These are phyloP conservation scores for Cosmia trapezina DNA, from an alignment of 2,888 invertebrate genomes.

Conservation along the genomic window DNA sequence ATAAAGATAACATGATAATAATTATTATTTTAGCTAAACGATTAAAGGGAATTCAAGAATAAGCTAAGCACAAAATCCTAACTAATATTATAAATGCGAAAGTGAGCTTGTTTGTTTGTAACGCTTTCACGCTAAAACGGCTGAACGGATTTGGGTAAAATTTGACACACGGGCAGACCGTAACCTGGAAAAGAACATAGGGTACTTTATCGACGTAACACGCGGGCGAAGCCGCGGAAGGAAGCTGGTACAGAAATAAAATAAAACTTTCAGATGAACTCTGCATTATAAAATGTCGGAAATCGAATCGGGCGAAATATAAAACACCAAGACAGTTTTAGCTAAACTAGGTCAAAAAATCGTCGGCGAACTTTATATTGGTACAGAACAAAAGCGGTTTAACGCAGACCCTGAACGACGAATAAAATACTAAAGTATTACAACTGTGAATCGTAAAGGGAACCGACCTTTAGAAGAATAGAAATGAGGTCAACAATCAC, in stretches of 20 bases:
- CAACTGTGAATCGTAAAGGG: slow-evolving; percentile 42
- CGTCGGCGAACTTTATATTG: slow-evolving; percentile 37
- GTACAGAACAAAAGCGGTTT: slow-evolving; percentile 42
- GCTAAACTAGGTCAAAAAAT: slow-evolving; percentile 35
- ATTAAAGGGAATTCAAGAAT: background rate
- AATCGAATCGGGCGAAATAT: slow-evolving; percentile 9
- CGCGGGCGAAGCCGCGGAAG: no score
- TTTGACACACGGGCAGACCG: no score
- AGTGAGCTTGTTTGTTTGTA: no score
- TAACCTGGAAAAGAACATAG: no score
- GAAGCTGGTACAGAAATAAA: background rate
- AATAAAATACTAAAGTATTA: slow-evolving; percentile 51
- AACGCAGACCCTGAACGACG: slow-evolving; percentile 29
- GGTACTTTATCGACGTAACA: no score
- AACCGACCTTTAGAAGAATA: slow-evolving; percentile 36
- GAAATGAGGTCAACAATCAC: slow-evolving; percentile 55
- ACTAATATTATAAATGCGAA: no score
- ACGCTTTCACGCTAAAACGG: no score
- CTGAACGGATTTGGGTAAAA: no score
- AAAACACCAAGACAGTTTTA: slow-evolving; percentile 31
- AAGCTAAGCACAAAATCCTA: background rate
- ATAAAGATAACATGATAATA: background rate
- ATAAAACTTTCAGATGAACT: background rate
- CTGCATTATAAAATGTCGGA: background rate
- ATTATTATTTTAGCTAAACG: background rate